phyloP scores from a whole-genome alignment of 2,888 invertebrate genomes.

The Rhabditoides inermis region DNA sequence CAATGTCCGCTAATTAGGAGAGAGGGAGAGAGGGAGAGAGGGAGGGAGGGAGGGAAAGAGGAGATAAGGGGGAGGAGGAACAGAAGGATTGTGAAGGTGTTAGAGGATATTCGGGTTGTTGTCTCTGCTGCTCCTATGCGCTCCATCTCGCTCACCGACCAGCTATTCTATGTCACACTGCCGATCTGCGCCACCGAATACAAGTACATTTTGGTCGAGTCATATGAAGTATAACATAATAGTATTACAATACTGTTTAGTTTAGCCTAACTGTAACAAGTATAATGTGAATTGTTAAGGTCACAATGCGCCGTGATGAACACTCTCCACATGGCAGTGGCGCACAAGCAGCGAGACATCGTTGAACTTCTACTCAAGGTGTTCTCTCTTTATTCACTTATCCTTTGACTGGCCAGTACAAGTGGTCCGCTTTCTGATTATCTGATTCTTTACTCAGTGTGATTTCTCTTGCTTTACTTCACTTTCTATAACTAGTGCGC shows the following conservation, averaged over 20 bases:
- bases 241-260: too few relatives aligned
- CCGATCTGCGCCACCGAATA: too few relatives aligned
- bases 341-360: slow-evolving; percentile 57
- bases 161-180: too few relatives aligned
- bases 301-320: slow-evolving; percentile 48
- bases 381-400: slow-evolving; percentile 53
- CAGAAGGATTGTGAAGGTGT: neutral
- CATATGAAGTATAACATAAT: too few relatives aligned
- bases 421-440: too few relatives aligned
- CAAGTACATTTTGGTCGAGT: too few relatives aligned
- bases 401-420: neutral
- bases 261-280: too few relatives aligned
- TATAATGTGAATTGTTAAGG: slow-evolving; percentile 14
- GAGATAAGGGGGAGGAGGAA: neutral
- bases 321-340: slow-evolving; percentile 61
- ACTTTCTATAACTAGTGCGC: too few relatives aligned
- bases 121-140: too few relatives aligned
- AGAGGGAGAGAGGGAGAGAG: neutral
- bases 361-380: slow-evolving; percentile 57
- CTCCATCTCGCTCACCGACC: too few relatives aligned
- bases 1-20: neutral
- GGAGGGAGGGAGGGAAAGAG: neutral
- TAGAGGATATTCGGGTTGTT: neutral
- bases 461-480: too few relatives aligned
- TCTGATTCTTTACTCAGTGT: too few relatives aligned